Base-by-base conservation (phyloP, 2,888 invertebrate species). In the Netelia inedita region DNA sequence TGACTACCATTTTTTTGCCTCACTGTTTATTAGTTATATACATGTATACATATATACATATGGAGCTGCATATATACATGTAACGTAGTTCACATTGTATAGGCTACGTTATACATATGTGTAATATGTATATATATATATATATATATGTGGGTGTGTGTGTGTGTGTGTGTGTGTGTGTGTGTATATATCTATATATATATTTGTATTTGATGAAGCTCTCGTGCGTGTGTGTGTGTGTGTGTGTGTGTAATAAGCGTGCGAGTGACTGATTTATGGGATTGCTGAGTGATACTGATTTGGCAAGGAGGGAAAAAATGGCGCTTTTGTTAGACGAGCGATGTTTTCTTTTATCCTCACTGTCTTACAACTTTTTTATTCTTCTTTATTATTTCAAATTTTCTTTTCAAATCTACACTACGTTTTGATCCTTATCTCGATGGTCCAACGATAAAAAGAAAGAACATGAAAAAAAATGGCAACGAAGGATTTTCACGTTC, bases 261-360 rank as follows among this genome's bases (percentile, higher is more conserved):
- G 82, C 74, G 75, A 43, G 50, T 72, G 80, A 74, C 69, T 72
- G 79, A 79, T 76, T 82, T 55, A 75, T 80, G 79, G 72, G 59
- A 66, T 69, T 68, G 43, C 11, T 72, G 55, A 79, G 59, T 50
- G 72, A 46, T 35, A 19, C 63, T 19, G 16, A 61, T 83, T 68
- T 75, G 72, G 63, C 50, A 61, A 61, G 50, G 65, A 16, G 46
- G 71, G 74, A 68, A 53, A 74, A 74, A 80, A 75, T 79, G 21
- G 83, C 71, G 85, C 83, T 80, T 86, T 79, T 79, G 63, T 81
- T 82, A 80, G 66, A 82, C 83, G 76, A 82, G 79, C 86, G 75
- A 78, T 85, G 78, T 83, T 69, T 57, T 76, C 73, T 68, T 46
- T 43, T 41, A n/a, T 53, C 53, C 6, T 53, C 53, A 53, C 53